Base-by-base conservation (phyloP, 2,888 invertebrate genomes). In the Andrena bicolor region DNA sequence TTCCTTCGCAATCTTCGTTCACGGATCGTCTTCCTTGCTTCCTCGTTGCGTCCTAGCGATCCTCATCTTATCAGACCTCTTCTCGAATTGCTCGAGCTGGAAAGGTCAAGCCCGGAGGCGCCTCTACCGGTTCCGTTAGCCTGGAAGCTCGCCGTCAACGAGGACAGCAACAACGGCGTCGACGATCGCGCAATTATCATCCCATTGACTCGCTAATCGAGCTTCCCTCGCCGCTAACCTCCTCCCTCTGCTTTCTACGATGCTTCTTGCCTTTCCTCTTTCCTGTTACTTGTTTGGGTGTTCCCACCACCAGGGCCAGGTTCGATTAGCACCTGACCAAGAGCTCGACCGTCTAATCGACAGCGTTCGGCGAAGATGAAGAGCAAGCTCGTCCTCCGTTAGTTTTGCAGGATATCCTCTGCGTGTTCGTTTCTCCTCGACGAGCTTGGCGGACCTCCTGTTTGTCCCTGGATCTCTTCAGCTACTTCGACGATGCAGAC, bases 271-370 rank as follows among this genome's bases (percentile, higher is more conserved):
- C 28, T 10, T 35, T 13, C 16, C 10, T 58, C 53, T 68, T 56
- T 49, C 63, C 48, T 73, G 53, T 68, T 72, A 78, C 68, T 70
- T 49, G 60, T 6, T 69, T n/a, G 61, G 58, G 53, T 72, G 32
- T 71, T 84, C 89, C 90, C 90, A 90, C 90, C 90, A 88, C 87
- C 90, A 83, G 76, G 85, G 87, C 89, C 89, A 87, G 88, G 58
- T 80, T 71, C 64, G n/a, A 71, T 85, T 75, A 87, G 75, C 89
- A 64, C 71, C 87, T 68, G 79, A 89, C 70, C 26, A n/a, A 82
- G 76, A 86, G 83, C 86, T 84, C 88, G 85, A 61, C 80, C 66
- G 28, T 82, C 74, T 49, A 28, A 70, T 48, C 58, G 65, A 60
- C 58, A 60, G 20, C 41, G 41, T 35, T 48, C 53, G 77, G 35